Conservation (phyloP, 2,888 invertebrate species). For the Operophtera brumata region DNA sequence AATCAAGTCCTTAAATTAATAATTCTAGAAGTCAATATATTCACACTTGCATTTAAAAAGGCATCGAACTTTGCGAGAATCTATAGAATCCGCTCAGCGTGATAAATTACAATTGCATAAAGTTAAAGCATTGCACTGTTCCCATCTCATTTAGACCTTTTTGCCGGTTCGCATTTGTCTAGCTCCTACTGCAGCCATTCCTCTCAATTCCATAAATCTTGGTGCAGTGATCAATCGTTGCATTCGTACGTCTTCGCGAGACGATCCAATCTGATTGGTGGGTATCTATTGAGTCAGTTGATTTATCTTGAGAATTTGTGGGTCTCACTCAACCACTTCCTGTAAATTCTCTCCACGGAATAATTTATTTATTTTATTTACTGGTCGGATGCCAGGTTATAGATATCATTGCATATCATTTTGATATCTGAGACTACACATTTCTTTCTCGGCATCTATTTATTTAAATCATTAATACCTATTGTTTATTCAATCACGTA, state of each 20-base stretch:
- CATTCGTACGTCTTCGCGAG: conserved; percentile 14
- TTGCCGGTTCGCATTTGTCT: conserved; percentile 16
- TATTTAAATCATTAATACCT: neutral
- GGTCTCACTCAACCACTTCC: neutral
- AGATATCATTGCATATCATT: neutral
- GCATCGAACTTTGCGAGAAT: neutral
- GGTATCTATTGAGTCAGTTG: conserved; percentile 12
- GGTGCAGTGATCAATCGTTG: conserved; percentile 25
- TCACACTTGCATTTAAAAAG: too few species aligned
- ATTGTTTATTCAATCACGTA: neutral
- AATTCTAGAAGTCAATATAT: too few species aligned
- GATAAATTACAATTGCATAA: conserved; percentile 23
- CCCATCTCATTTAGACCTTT: conserved; percentile 24
- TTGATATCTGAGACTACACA: too few species aligned
- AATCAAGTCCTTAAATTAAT: too few species aligned
- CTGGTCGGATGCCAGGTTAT: neutral
- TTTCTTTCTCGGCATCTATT: neutral
- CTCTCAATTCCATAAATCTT: conserved; percentile 23
- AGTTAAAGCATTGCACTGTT: conserved; percentile 3
- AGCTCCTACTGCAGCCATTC: conserved; percentile 14
- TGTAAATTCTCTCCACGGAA: neutral
- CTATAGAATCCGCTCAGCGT: conserved; percentile 12
- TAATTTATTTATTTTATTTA: neutral
- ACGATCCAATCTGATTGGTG: conserved; percentile 18
- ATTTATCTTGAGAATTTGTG: conserved; percentile 4